These are phyloP conservation scores for Zaprionus bogoriensis DNA, from an alignment of 2,888 invertebrate genomes.

Conservation along the genomic window DNA sequence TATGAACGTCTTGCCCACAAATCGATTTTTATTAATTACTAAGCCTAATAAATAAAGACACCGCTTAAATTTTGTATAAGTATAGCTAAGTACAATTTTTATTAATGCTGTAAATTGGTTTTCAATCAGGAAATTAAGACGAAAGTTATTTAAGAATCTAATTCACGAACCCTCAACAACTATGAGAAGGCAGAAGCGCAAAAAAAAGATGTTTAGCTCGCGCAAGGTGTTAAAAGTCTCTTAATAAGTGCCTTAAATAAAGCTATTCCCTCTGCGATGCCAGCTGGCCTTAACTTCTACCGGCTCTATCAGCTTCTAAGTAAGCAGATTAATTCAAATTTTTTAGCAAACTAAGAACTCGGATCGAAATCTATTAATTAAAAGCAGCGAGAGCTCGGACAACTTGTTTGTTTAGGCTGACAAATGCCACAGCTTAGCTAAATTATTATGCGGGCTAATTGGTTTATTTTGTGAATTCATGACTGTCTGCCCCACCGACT, in stretches of 20 bases:
- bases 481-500: neutral
- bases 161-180: no score
- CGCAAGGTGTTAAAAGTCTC: neutral
- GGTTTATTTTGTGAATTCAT: constrained; percentile 50
- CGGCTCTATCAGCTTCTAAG: no score
- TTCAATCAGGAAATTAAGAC: no score
- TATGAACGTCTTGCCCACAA: no score
- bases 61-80: no score
- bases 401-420: constrained; percentile 34
- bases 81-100: no score
- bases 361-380: constrained; percentile 12
- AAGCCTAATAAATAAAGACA: no score
- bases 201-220: no score
- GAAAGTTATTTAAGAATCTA: no score
- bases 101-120: no score
- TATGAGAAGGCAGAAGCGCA: no score
- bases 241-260: neutral
- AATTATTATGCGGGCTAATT: constrained; percentile 57
- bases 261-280: neutral
- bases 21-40: no score
- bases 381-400: constrained; percentile 3
- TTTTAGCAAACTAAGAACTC: neutral
- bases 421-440: constrained; percentile 20
- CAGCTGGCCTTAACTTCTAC: neutral
- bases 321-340: neutral